Conservation (phyloP, 1,140 invertebrate genomes). For the Drosophila arawakana region DNA sequence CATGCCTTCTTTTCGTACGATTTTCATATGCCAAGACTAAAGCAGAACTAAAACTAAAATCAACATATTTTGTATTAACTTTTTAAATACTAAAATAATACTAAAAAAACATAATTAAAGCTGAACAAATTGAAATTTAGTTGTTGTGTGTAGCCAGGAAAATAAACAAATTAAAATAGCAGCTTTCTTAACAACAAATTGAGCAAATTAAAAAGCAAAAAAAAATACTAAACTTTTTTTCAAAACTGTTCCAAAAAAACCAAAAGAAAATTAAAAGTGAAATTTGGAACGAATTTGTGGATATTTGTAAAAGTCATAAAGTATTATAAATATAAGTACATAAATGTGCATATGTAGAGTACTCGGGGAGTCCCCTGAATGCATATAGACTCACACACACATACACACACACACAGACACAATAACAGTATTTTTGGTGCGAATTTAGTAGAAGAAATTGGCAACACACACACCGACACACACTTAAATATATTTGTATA, state of each 20-base stretch:
- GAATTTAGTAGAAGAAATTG: conserved; percentile 49
- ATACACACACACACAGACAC: conserved; percentile 28
- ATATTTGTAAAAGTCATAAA: conserved; percentile 46
- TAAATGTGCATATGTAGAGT: conserved; percentile 15
- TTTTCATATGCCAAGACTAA: conserved; percentile 56
- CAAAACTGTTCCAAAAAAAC: not conserved
- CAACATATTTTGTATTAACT: conserved; percentile 78
- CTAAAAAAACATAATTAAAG: conserved; percentile 4
- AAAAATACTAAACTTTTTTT: not conserved
- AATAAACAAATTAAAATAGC: conserved; percentile 39
- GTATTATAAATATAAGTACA: no score
- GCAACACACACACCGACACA: conserved; percentile 20
- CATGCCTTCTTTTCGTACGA: conserved; percentile 58
- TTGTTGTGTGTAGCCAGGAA: conserved; percentile 45
- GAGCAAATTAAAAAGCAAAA: conserved; percentile 1
- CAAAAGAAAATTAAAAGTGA: not conserved
- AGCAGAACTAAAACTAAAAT: conserved; percentile 41
- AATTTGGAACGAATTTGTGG: conserved; percentile 27
- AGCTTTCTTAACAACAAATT: conserved; percentile 56
- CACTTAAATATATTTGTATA: conserved; percentile 49
- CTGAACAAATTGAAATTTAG: conserved; percentile 38
- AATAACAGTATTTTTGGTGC: conserved; percentile 64
- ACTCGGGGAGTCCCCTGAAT: not conserved
- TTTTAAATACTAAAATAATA: conserved; percentile 59
- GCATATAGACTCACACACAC: conserved; percentile 20